Base-by-base conservation (phyloP, 1,140 invertebrate genomes). In the Drosophila biarmipes region DNA sequence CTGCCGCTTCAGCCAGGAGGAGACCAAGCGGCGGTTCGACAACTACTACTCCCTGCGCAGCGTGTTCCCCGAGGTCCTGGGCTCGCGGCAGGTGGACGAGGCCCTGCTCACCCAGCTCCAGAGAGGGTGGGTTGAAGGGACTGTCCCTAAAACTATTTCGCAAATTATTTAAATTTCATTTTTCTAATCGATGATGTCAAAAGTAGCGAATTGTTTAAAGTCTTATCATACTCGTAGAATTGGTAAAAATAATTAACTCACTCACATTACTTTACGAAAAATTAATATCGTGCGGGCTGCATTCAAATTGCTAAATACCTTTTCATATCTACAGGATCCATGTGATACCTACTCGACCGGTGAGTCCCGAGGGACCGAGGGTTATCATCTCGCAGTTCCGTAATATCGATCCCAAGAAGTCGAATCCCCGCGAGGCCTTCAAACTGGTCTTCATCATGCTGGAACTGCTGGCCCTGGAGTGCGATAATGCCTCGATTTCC, bases 1-100 rank as follows among this genome's bases (percentile, higher is more conserved):
- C 38, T 94, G 94, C 73, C 96, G 96, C 81, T 95, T 94, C 84
- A 95, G 94, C 72, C 90, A 95, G 67, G 94, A 95, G 90, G 92
- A 93, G 73, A 93, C 94, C 6, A 95, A 95, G 82, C 87, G 93
- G 68, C 95, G 95, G 72, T 68, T 95, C 2, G 95, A 95, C 67
- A 93, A 94, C 91, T 95, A 93, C 85, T 95, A 95, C 73, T 94
- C 94, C 2, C 86, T 95, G 45, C 92, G 93, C 73, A 92, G 92
- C 14, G 80, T 93, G 8, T 92, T 94, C 19, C 95, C 95, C 1
- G 95, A 95, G 66, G 91, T 94, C 48, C 91, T 92, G 48, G 64
- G 79, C 6, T 59, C 92, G 0, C 91, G 91, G 56, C 91, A 75
- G 21, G 62, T 84, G 45, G 75, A 90, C 59, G 80, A 80, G 7